A percentile compares a stretch with the other conserved stretches of the same genome.
phyloP scores from a whole-genome alignment of 1,140 invertebrate genomes.

The Daktulosphaira vitifoliae region DNA sequence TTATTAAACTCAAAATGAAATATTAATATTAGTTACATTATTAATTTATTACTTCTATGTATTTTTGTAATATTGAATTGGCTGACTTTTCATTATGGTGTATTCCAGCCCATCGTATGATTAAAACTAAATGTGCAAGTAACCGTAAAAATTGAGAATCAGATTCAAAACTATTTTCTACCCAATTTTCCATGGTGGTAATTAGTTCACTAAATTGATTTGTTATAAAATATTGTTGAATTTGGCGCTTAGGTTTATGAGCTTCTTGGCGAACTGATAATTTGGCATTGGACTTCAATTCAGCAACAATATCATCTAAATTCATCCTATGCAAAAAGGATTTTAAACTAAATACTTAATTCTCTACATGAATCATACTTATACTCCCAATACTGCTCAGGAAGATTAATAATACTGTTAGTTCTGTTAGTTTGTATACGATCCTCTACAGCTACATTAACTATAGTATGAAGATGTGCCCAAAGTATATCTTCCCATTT shows the following conservation, averaged over 20 bases:
- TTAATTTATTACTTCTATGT: slow-evolving; percentile 28
- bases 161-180: slow-evolving; percentile 24
- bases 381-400: slow-evolving; percentile 68
- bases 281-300: slow-evolving; percentile 51
- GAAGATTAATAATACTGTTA: slow-evolving; percentile 52
- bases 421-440: slow-evolving; percentile 54
- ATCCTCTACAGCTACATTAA: slow-evolving; percentile 76
- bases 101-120: slow-evolving; percentile 66
- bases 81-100: slow-evolving; percentile 4
- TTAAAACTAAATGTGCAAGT: slow-evolving; percentile 73
- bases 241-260: slow-evolving; percentile 52
- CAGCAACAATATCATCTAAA: slow-evolving; percentile 62
- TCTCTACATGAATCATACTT: slow-evolving; percentile 45
- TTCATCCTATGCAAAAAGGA: slow-evolving; percentile 47
- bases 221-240: slow-evolving; percentile 70
- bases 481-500: slow-evolving; percentile 86
- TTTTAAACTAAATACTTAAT: too few relatives aligned
- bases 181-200: slow-evolving; percentile 48
- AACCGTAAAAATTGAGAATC: slow-evolving; percentile 61
- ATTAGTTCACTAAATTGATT: slow-evolving; percentile 58
- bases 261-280: slow-evolving; percentile 48
- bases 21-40: too few relatives aligned
- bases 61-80: slow-evolving; percentile 21
- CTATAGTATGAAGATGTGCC: slow-evolving; percentile 72
- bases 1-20: not conserved